Conservation (phyloP, 2,113 vertebrate species). For the Spermophilus dauricus region DNA sequence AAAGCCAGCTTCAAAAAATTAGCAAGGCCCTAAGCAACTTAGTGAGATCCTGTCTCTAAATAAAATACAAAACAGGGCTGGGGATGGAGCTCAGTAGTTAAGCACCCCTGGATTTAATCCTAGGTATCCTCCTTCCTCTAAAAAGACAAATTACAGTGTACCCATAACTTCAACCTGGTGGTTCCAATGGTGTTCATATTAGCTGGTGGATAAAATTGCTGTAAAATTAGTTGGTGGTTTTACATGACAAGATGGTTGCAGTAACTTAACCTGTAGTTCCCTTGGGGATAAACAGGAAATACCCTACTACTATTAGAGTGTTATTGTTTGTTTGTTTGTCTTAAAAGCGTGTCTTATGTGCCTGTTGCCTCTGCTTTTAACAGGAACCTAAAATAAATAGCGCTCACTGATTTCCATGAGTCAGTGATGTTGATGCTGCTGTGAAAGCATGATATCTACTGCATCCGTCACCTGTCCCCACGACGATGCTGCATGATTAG, state of each 20-base stretch:
- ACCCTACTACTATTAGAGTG: slow-evolving; percentile 11
- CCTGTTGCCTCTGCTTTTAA: slow-evolving; percentile 3
- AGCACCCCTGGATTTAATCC: too few species aligned
- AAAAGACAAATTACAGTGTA: background rate
- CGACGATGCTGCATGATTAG: background rate
- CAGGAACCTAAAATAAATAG: background rate
- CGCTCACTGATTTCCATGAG: background rate
- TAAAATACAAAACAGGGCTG: too few species aligned
- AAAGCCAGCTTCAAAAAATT: too few species aligned
- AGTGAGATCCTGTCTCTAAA: too few species aligned
- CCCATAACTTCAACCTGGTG: background rate
- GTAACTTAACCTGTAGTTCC: background rate
- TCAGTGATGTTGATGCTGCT: background rate
- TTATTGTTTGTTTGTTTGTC: background rate
- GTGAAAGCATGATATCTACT: background rate
- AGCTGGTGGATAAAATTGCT: slow-evolving; percentile 3
- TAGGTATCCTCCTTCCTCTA: too few species aligned
- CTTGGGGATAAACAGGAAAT: slow-evolving; percentile 24
- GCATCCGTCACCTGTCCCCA: background rate
- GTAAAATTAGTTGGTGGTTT: slow-evolving; percentile 42
- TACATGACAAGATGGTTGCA: slow-evolving; percentile 15
- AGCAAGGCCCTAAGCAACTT: too few species aligned
- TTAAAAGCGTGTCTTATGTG: background rate
- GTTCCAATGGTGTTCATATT: slow-evolving; percentile 24
- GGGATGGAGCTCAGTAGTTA: too few species aligned